These are phyloP conservation scores for Drosophila hawaiiensis DNA, from an alignment of 2,888 invertebrate species.

Conservation along the genomic window DNA sequence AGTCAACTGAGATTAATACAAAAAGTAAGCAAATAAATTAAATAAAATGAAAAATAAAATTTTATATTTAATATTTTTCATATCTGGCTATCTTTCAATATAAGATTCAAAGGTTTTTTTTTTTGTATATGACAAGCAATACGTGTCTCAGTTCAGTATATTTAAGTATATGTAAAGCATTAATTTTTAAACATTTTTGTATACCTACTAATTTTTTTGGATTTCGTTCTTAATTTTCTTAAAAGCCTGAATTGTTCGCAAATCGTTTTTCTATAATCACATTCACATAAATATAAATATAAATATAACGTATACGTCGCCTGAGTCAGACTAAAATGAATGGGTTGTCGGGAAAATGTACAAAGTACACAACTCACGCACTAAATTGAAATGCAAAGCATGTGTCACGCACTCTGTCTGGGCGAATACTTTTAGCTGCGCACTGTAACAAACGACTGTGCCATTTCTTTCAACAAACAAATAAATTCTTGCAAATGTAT, in stretches of 20 bases:
- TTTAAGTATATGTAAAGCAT: background rate
- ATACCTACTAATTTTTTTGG: background rate
- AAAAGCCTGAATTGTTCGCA: too few relatives aligned
- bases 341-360: slow-evolving; percentile 29
- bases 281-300: slow-evolving; percentile 10
- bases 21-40: background rate
- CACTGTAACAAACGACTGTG: slow-evolving; percentile 21
- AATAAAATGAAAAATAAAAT: background rate
- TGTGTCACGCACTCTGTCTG: slow-evolving; percentile 44
- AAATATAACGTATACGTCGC: slow-evolving; percentile 36
- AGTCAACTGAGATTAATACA: background rate
- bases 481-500: slow-evolving; percentile 65
- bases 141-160: background rate
- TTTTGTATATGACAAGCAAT: background rate
- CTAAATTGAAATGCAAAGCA: slow-evolving; percentile 73
- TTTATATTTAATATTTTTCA: background rate
- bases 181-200: background rate
- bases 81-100: background rate
- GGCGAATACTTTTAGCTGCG: slow-evolving; percentile 46
- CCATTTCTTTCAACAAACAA: slow-evolving; percentile 34
- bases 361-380: slow-evolving; percentile 50
- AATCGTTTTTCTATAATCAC: background rate
- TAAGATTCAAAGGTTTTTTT: background rate
- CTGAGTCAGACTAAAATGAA: slow-evolving; percentile 17
- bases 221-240: too few relatives aligned